Percentiles rank a stretch among this genome's conserved stretches.
Conservation (phyloP, 2,888 invertebrate species). For the Patella ulyssiponensis region DNA sequence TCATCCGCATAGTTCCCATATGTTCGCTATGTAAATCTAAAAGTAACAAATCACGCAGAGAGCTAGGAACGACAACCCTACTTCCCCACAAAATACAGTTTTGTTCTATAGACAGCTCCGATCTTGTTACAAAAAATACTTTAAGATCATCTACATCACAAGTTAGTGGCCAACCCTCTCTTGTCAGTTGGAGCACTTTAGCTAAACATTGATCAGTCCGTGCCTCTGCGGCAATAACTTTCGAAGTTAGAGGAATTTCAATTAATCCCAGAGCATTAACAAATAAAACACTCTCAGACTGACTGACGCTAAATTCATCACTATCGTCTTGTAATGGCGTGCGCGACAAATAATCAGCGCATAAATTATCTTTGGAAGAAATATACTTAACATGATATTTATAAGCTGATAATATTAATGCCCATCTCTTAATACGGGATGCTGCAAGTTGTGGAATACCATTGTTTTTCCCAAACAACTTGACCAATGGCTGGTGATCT, state of each 20-base stretch:
- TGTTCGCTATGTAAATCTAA: conserved; percentile 39
- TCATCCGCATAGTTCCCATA: conserved; percentile 45
- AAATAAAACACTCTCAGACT: conserved; percentile 10
- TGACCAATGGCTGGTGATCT: conserved; percentile 70
- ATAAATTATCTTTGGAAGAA: conserved; percentile 50
- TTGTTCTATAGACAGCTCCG: conserved; percentile 21
- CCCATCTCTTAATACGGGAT: conserved; percentile 57
- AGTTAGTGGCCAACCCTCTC: conserved; percentile 3
- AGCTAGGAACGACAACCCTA: conserved; percentile 32
- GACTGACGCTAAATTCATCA: neutral
- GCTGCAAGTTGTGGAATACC: conserved; percentile 56
- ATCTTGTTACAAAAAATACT: neutral
- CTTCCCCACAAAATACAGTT: conserved; percentile 36
- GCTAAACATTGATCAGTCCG: neutral
- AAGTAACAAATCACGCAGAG: conserved; percentile 22
- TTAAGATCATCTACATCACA: neutral
- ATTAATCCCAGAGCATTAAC: conserved; percentile 1
- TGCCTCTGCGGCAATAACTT: conserved; percentile 13
- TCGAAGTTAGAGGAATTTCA: conserved; percentile 3
- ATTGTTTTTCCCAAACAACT: conserved; percentile 63
- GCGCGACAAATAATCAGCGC: conserved; percentile 64
- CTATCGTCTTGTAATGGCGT: conserved; percentile 35
- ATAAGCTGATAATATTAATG: conserved; percentile 60
- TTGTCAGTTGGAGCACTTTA: neutral
- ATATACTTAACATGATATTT: conserved; percentile 61